Evolutionary conservation across 2,113 vertebrate genomes (phyloP), one percentile per base, ranked within the genome.

Genomic region (Tyrannus savana): DNA sequence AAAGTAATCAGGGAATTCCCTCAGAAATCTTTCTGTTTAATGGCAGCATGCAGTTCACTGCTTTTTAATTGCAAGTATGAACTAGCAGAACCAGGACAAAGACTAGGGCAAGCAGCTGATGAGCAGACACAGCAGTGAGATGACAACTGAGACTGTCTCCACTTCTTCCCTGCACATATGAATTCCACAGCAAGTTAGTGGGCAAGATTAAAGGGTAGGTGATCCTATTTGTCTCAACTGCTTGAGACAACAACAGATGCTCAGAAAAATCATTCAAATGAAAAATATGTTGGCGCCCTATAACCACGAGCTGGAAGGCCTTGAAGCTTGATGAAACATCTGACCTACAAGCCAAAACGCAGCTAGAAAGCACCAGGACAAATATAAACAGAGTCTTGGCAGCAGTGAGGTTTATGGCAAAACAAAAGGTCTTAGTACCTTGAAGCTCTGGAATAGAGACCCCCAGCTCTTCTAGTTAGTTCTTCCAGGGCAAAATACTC

Each of bases 401-500:
- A 55, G 55, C 33, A 74, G 47, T 8, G 4, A 5, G 4, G 8
- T 50, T 76, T 35, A 44, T 4, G n/a, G 47, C 39, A 67, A 72
- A 79, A 37, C 12, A 37, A 41, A 73, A 41, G 3, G 19, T 16
- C 33, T 58, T n/a, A n/a, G 66, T 98, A 98, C 99, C 97, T 95
- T 37, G 99, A 96, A 84, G 97, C 80, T 41, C 91, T 97, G 35
- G 97, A 98, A 33, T 84, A 96, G 8, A 87, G 92, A 9, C 99
- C 99, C 3, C 99, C 99, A 58, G 98, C 97, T 97, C 98, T 97
- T 89, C 95, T 97, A 19, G 97, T 95, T 73, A 99, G 94, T 6
- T 99, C 98, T 95, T 97, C 97, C 35, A 99, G 92, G 53, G 96
- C 97, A 89, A 98, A 95, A 10, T 44, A 91, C 69, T 99, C 98